These are phyloP conservation scores for Bubo scandiacus DNA, from an alignment of 2,113 vertebrate species.

Conservation along the genomic window DNA sequence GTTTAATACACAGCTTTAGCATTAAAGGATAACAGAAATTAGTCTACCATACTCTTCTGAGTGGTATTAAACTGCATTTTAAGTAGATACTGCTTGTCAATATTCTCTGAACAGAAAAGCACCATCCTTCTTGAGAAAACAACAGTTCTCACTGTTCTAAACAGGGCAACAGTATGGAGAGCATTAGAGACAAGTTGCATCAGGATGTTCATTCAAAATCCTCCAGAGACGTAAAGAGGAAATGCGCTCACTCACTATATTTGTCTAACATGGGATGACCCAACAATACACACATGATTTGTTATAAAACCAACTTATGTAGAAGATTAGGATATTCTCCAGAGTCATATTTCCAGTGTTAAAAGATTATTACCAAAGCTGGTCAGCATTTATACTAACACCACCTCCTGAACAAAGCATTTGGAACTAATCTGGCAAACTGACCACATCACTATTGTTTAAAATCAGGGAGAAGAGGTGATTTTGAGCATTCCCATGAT, in stretches of 20 bases:
- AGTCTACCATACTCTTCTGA: background rate
- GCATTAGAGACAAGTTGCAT: background rate
- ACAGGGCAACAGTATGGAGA: background rate
- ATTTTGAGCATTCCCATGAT: background rate
- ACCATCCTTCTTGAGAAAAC: background rate
- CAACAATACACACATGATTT: background rate
- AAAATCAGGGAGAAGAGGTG: background rate
- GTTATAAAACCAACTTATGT: background rate
- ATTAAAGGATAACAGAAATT: background rate
- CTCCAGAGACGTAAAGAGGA: slow-evolving; percentile 29
- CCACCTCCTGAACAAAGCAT: background rate
- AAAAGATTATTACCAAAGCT: background rate
- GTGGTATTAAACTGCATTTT: background rate
- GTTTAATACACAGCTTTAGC: background rate
- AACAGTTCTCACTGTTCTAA: background rate
- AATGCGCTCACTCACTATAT: slow-evolving; percentile 35
- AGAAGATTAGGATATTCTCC: slow-evolving; percentile 37
- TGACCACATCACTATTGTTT: background rate
- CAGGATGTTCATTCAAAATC: slow-evolving; percentile 3
- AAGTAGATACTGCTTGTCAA: background rate
- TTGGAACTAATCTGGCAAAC: background rate
- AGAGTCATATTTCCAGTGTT: background rate
- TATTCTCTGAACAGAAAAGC: background rate
- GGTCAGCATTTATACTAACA: background rate
- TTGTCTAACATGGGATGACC: background rate